phyloP scores from a whole-genome alignment of 2,797 vertebrate genomes.

The Lepidocolaptes lacrymiger region DNA sequence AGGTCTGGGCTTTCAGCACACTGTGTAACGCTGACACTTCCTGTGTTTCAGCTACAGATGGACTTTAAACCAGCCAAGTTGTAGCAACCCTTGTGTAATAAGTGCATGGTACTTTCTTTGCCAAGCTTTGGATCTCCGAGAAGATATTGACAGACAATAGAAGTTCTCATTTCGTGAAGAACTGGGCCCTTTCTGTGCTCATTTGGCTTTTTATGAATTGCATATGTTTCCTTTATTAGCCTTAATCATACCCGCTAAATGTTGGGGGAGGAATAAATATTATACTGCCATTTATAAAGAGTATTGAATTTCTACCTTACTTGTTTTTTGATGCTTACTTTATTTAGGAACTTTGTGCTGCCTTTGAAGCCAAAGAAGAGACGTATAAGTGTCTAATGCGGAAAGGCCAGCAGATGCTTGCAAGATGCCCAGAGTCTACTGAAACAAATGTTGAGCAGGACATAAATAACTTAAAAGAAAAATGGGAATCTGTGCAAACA shows the following conservation, averaged over 20 bases:
- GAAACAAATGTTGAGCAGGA: slow-evolving; percentile 93
- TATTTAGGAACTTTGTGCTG: slow-evolving; percentile 90
- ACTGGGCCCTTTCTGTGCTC: neutral
- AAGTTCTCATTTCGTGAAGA: slow-evolving; percentile 20
- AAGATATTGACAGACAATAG: neutral
- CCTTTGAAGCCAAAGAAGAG: slow-evolving; percentile 90
- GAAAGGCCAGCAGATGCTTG: slow-evolving; percentile 89
- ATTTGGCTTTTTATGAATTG: slow-evolving; percentile 38
- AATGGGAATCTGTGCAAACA: slow-evolving; percentile 90
- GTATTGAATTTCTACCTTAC: slow-evolving; percentile 22
- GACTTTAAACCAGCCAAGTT: neutral
- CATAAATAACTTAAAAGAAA: slow-evolving; percentile 91
- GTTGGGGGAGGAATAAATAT: neutral
- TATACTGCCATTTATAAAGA: neutral
- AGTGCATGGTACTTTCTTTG: neutral
- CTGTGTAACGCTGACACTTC: neutral
- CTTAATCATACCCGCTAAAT: neutral
- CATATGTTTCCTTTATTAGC: slow-evolving; percentile 1
- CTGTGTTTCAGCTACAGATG: neutral
- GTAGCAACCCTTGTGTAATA: neutral
- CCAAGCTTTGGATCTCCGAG: neutral
- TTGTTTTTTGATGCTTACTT: slow-evolving; percentile 24
- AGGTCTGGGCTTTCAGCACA: neutral
- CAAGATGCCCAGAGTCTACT: slow-evolving; percentile 81
- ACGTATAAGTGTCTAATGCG: slow-evolving; percentile 85